These are phyloP conservation scores for Fregata magnificens DNA, from an alignment of 2,113 vertebrate species.

Conservation along the genomic window DNA sequence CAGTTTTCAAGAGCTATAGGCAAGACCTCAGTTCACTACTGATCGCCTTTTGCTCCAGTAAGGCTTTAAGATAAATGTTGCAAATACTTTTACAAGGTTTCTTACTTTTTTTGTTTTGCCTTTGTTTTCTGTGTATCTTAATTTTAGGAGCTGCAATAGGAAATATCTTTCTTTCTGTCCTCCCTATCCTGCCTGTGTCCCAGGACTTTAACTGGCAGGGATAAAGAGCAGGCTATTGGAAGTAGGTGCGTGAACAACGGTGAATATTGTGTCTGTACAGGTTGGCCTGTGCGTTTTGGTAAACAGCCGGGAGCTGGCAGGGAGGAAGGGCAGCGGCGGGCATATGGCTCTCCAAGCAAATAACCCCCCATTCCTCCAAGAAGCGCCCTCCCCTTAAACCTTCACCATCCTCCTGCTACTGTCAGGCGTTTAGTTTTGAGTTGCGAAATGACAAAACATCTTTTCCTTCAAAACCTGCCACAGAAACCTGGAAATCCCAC, in stretches of 20 bases:
- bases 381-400: neutral
- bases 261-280: neutral
- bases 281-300: neutral
- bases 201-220: neutral
- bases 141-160: neutral
- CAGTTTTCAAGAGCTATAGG: neutral
- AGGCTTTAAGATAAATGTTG: neutral
- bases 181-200: neutral
- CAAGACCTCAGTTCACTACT: neutral
- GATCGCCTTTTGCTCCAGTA: neutral
- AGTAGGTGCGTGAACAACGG: rapidly evolving
- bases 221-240: neutral
- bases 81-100: neutral
- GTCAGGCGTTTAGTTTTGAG: neutral
- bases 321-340: neutral
- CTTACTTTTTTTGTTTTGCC: neutral
- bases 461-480: neutral
- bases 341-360: neutral
- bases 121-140: neutral
- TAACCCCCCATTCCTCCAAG: neutral
- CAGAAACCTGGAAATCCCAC: neutral
- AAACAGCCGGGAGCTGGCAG: neutral
- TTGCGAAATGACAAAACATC: neutral
- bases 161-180: neutral
- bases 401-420: neutral